Evolutionary conservation across 2,113 vertebrate genomes (phyloP).

Genomic region (Elaphurus davidianus): DNA sequence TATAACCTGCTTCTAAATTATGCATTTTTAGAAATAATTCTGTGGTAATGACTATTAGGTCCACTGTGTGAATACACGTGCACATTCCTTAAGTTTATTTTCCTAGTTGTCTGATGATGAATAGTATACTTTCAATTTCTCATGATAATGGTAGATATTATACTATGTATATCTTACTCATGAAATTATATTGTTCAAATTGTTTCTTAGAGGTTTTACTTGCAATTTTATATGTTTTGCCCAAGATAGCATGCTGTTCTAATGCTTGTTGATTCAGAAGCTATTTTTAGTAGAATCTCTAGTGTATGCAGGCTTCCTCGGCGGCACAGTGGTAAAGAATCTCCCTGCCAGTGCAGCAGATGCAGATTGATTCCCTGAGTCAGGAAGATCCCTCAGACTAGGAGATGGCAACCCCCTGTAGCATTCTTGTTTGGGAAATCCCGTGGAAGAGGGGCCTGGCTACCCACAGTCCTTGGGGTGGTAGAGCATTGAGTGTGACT

Average conservation of each 20-base stretch:
- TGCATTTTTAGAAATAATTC: not conserved
- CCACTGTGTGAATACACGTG: not conserved
- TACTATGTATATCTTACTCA: not conserved
- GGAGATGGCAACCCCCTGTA: not conserved
- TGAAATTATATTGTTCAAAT: not conserved
- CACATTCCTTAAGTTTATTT: not conserved
- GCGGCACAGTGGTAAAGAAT: not conserved
- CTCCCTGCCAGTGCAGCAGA: not conserved
- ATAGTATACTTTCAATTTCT: not conserved
- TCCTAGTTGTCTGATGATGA: not conserved
- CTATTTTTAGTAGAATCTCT: not conserved
- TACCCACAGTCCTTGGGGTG: not conserved
- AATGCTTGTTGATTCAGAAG: conserved; percentile 25
- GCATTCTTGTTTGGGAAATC: not conserved
- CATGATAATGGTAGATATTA: not conserved
- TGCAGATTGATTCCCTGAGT: not conserved
- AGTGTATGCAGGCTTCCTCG: not conserved
- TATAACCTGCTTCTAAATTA: not conserved
- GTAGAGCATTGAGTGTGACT: not conserved
- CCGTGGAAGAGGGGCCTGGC: not conserved
- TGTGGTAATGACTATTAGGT: not conserved
- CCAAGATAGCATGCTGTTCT: not conserved
- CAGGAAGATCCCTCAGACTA: not conserved
- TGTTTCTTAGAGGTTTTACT: not conserved
- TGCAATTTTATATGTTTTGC: not conserved